A percentile compares a stretch with the other conserved stretches of the same genome.
phyloP scores from a whole-genome alignment of 2,113 vertebrate genomes.

The Narcine bancroftii region DNA sequence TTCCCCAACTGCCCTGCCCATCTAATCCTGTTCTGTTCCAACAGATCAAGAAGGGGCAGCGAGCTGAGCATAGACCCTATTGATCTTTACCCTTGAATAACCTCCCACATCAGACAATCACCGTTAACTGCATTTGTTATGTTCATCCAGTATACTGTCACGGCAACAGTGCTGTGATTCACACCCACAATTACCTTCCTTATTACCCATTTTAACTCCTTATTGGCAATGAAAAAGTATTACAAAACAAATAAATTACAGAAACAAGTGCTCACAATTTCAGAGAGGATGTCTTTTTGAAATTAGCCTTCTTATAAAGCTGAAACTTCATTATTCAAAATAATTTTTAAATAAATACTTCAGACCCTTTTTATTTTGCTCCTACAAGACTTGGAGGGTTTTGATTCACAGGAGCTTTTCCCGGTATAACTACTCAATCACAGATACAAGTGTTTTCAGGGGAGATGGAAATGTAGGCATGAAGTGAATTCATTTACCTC shows the following conservation, averaged over 20 bases:
- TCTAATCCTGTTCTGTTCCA: background rate
- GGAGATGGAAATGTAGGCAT: background rate
- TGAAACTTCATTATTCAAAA: background rate
- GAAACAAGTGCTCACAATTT: background rate
- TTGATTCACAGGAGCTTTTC: background rate
- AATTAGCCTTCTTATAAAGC: background rate
- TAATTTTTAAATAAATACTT: background rate
- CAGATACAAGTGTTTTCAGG: background rate
- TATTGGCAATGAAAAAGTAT: background rate
- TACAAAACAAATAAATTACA: background rate
- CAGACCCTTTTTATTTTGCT: background rate
- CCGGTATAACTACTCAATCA: background rate
- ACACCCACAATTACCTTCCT: constrained; percentile 12
- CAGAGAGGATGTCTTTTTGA: background rate
- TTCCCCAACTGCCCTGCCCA: background rate
- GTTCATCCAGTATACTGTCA: background rate
- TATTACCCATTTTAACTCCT: background rate
- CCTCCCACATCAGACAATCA: constrained; percentile 25
- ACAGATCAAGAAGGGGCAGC: background rate
- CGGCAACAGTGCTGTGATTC: constrained; percentile 8
- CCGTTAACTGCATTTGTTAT: background rate
- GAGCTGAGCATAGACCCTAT: background rate
- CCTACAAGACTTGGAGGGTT: background rate
- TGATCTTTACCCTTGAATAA: constrained; percentile 19
- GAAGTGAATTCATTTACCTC: too few species aligned